Evolutionary conservation across 2,888 invertebrate species (phyloP), one percentile per base, ranked within the genome.

Genomic region (Drosophila subsilvestris): DNA sequence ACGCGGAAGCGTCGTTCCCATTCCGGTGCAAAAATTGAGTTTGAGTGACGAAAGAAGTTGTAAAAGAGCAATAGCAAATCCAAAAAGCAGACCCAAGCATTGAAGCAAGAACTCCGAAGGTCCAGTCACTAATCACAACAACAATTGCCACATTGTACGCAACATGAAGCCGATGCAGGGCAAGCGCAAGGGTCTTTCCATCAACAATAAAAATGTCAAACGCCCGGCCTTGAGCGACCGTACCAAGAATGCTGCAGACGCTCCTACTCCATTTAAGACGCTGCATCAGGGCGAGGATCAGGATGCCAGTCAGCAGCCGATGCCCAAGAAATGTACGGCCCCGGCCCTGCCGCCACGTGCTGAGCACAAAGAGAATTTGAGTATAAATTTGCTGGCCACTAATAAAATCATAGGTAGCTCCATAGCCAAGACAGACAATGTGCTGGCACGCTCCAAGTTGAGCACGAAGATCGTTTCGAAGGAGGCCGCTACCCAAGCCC

Each of bases 211-310:
- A 78, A 94, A 93, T 55, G 94, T 95, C 6, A 97, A 97, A 91
- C 93, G 98, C 85, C 96, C 96, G 47, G 97, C 97, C 3, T 94
- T 98, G 89, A 96, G 96, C 70, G 97, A 98, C 91, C 94, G 97
- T 77, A 97, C 97, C 56, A 97, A 97, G 75, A 92, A 92, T 76
- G 90, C n/a, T n/a, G n/a, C n/a, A n/a, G n/a, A n/a, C n/a, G n/a
- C n/a, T n/a, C n/a, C n/a, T n/a, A n/a, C n/a, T n/a, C n/a, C n/a
- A n/a, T n/a, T n/a, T n/a, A n/a, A n/a, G n/a, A n/a, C n/a, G n/a
- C n/a, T n/a, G n/a, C n/a, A n/a, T n/a, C 76, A 88, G 44, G 68
- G 58, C 9, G 91, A 90, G 10, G 89, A 22, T 22, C 22, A 90
- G 47, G 88, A 89, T 93, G 86, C 93, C 93, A 91, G 93, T 93